Conservation (phyloP, 2,797 vertebrate species). For the Gymnoscopelus microlampas region DNA sequence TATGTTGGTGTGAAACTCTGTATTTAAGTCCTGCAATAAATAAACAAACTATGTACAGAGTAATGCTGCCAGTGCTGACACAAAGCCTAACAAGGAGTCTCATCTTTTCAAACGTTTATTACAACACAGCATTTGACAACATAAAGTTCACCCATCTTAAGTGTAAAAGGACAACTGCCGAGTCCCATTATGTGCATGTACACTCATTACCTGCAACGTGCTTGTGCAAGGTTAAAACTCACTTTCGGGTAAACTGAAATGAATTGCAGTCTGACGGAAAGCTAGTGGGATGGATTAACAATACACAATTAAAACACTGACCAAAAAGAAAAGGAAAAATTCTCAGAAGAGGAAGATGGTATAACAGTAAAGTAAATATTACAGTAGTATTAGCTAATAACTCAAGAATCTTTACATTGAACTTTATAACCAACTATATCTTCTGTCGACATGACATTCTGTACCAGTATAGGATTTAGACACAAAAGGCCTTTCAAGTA, state of each 20-base stretch:
- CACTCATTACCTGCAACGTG: conserved; percentile 31
- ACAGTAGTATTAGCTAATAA: conserved; percentile 35
- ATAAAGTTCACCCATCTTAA: conserved; percentile 59
- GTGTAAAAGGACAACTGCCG: conserved; percentile 44
- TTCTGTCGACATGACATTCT: conserved; percentile 39
- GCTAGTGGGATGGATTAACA: conserved; percentile 37
- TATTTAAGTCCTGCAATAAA: no score
- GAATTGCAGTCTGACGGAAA: conserved; percentile 32
- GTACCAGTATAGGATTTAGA: conserved; percentile 58
- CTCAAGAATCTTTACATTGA: conserved; percentile 22
- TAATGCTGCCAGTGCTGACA: conserved; percentile 10
- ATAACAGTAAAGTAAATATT: conserved; percentile 35
- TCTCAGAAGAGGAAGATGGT: conserved; percentile 26
- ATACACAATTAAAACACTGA: neutral
- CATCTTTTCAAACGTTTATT: conserved; percentile 71
- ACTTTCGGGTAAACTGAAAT: conserved; percentile 30
- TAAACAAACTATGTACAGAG: neutral
- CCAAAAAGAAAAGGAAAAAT: conserved; percentile 12
- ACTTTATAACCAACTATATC: conserved; percentile 19
- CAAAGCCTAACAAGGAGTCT: conserved; percentile 10
- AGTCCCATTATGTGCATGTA: conserved; percentile 20
- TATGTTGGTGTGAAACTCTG: no score
- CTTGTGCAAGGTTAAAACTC: conserved; percentile 63
- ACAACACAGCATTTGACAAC: conserved; percentile 51
- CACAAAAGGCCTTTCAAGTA: conserved; percentile 74